These are phyloP conservation scores for Aphelinus certus DNA, from an alignment of 1,140 invertebrate genomes.

Conservation along the genomic window DNA sequence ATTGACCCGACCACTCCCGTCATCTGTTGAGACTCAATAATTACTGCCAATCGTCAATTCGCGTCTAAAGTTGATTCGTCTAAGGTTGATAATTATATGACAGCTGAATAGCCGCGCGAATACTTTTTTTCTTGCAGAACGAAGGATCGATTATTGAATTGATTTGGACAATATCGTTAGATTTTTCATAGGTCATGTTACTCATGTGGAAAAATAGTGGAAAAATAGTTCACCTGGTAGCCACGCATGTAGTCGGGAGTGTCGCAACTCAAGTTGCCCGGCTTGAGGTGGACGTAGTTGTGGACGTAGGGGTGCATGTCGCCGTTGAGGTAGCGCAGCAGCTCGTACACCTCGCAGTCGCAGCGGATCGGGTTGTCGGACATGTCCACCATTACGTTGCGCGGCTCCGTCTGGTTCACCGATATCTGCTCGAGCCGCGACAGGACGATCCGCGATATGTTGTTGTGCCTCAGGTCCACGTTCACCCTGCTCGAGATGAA, in stretches of 20 bases:
- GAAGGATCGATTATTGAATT: no score
- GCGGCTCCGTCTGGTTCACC: constrained; percentile 18
- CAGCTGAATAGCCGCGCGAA: no score
- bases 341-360: constrained; percentile 78
- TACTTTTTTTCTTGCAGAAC: no score
- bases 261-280: constrained; percentile 70
- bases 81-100: no score
- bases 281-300: constrained; percentile 62
- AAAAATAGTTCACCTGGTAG: constrained; percentile 45
- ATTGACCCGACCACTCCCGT: no score
- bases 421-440: constrained; percentile 23
- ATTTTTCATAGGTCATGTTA: no score
- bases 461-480: constrained; percentile 67
- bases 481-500: constrained; percentile 54
- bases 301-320: constrained; percentile 52
- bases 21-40: no score
- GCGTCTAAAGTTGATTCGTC: no score
- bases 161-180: no score
- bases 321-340: constrained; percentile 63
- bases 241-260: constrained; percentile 63
- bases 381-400: constrained; percentile 75
- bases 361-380: constrained; percentile 88
- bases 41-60: no score
- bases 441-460: constrained; percentile 64
- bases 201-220: no score